phyloP scores from a whole-genome alignment of 1,140 invertebrate species.

The Portunus trituberculatus region DNA sequence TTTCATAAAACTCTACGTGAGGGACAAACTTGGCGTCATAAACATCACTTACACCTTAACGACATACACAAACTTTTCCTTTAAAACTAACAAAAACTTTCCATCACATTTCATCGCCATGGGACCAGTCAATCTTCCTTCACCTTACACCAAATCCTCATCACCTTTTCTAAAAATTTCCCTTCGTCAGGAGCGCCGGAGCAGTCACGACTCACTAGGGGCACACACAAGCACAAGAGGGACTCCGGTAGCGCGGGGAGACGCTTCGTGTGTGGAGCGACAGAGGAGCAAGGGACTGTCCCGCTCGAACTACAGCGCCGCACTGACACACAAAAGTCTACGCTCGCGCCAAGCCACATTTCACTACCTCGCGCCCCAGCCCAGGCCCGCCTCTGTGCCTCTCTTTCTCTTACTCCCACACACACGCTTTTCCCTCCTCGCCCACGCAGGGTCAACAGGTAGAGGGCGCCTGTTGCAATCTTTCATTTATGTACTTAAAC shows the following conservation, averaged over 20 bases:
- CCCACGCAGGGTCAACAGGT: background rate
- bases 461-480: background rate
- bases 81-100: background rate
- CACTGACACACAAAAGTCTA: slow-evolving; percentile 4
- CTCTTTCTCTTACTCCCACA: background rate
- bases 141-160: too few relatives aligned
- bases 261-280: background rate
- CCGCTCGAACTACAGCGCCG: background rate
- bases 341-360: background rate
- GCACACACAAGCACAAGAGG: background rate
- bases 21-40: background rate
- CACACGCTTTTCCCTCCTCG: background rate
- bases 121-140: background rate
- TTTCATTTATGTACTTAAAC: background rate
- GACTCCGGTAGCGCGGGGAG: background rate
- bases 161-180: background rate
- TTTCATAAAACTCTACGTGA: background rate
- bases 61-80: background rate
- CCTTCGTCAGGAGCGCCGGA: background rate
- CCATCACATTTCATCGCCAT: background rate
- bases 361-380: background rate
- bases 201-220: background rate
- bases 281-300: background rate
- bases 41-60: background rate
- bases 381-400: background rate